Percentiles rank a stretch among this genome's conserved stretches.
These are phyloP conservation scores for Zele albiditarsus DNA, from an alignment of 2,888 invertebrate species.

Conservation along the genomic window DNA sequence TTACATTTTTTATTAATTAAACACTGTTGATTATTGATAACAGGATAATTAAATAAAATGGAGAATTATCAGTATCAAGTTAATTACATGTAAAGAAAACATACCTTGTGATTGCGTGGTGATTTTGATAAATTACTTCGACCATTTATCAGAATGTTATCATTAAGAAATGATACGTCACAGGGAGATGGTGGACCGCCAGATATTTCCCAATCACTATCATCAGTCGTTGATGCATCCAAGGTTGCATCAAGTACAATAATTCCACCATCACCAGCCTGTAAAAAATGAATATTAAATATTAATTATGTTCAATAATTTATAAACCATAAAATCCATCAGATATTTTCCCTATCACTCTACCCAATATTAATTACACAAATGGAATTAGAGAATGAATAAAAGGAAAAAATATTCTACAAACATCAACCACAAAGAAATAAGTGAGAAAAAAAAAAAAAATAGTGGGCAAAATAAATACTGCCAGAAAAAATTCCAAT, in stretches of 20 bases:
- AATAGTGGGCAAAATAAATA: not conserved
- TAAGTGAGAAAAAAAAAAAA: not conserved
- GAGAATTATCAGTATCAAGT: no score
- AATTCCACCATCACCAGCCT: slow-evolving; percentile 79
- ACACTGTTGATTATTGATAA: no score
- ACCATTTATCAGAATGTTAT: slow-evolving; percentile 92
- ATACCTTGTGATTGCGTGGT: slow-evolving; percentile 78
- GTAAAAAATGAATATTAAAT: slow-evolving; percentile 58
- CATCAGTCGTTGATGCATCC: slow-evolving; percentile 79
- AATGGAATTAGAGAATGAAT: no score
- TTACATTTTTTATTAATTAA: no score
- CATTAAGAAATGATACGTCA: slow-evolving; percentile 88
- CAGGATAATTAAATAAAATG: no score
- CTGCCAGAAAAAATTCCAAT: not conserved
- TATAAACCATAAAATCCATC: no score
- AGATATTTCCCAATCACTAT: slow-evolving; percentile 74
- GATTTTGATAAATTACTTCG: slow-evolving; percentile 85
- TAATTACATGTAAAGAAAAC: slow-evolving; percentile 30
- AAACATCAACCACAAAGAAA: not conserved
- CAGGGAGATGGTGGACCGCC: slow-evolving; percentile 85
- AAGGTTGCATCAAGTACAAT: slow-evolving; percentile 77
- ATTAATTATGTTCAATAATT: no score
- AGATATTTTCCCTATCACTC: no score
- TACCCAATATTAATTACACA: no score
- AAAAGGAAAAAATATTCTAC: not conserved